Conservation (phyloP, 2,797 vertebrate genomes). For the Oceanodroma leucorhoa region DNA sequence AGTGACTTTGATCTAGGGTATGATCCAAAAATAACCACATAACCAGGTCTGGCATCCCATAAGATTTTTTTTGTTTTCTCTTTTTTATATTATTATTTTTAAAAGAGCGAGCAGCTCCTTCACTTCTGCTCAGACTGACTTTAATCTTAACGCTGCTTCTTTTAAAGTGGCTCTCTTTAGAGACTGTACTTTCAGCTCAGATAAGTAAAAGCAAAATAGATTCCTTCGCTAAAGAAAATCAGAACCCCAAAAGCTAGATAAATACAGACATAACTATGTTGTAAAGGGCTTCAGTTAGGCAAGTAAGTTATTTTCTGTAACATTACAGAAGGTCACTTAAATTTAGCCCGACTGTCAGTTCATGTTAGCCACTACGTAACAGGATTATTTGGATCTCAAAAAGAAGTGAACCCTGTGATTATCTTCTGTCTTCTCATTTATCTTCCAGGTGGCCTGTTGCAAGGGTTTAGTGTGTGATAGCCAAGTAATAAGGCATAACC, state of each 20-base stretch:
- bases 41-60: background rate
- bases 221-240: conserved; percentile 4
- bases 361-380: background rate
- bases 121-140: background rate
- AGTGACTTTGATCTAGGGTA: conserved; percentile 32
- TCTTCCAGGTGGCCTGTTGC: conserved; percentile 9
- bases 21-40: conserved; percentile 19
- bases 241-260: background rate
- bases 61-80: background rate
- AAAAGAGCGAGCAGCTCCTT: background rate
- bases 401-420: conserved; percentile 33
- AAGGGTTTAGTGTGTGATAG: background rate
- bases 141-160: conserved; percentile 26
- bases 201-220: background rate
- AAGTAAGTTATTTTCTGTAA: conserved; percentile 23
- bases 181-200: background rate
- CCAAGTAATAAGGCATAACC: background rate
- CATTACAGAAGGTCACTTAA: conserved; percentile 2
- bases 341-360: conserved; percentile 5
- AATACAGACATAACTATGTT: background rate
- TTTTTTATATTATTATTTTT: background rate
- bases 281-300: background rate
- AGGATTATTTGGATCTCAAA: conserved; percentile 9
- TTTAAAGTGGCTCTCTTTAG: background rate
- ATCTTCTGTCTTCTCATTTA: conserved; percentile 15